Conservation (phyloP, 1,140 invertebrate genomes). For the Drosophila virilis region DNA sequence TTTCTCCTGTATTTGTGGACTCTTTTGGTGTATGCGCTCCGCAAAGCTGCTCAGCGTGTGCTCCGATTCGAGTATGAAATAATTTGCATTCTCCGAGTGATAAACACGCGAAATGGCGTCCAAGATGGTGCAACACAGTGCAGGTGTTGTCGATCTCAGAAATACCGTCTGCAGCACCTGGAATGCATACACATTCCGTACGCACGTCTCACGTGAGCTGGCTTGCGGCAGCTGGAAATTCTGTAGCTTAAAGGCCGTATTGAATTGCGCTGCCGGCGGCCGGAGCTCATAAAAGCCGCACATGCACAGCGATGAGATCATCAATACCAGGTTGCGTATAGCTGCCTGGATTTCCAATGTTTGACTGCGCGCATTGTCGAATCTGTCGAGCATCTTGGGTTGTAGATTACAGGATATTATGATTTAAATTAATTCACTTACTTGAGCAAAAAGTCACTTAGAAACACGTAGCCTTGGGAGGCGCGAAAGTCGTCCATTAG, state of each 20-base stretch:
- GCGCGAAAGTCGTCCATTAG: slow-evolving; percentile 97
- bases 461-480: slow-evolving; percentile 97
- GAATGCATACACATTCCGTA: slow-evolving; percentile 97
- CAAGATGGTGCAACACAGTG: slow-evolving; percentile 94
- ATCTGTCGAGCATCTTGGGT: slow-evolving; percentile 84
- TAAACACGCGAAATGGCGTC: slow-evolving; percentile 98
- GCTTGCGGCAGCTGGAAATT: slow-evolving; percentile 96
- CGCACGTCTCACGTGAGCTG: slow-evolving; percentile 93
- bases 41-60: slow-evolving; percentile 98
- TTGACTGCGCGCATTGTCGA: slow-evolving; percentile 90
- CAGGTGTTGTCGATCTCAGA: slow-evolving; percentile 93
- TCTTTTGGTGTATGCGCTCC: slow-evolving; percentile 96
- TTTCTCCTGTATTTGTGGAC: slow-evolving; percentile 96
- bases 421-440: slow-evolving; percentile 84
- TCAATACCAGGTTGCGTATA: slow-evolving; percentile 95
- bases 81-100: slow-evolving; percentile 99
- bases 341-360: slow-evolving; percentile 93
- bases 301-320: slow-evolving; percentile 96
- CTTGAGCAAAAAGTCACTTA: slow-evolving; percentile 97
- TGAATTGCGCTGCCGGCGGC: slow-evolving; percentile 92
- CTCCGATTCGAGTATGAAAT: slow-evolving; percentile 98
- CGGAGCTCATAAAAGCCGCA: slow-evolving; percentile 96
- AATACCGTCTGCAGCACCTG: slow-evolving; percentile 97
- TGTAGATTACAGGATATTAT: not conserved
- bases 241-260: slow-evolving; percentile 96